These are phyloP conservation scores for Bilobella aurantiaca DNA, from an alignment of 1,140 invertebrate genomes.

Conservation along the genomic window DNA sequence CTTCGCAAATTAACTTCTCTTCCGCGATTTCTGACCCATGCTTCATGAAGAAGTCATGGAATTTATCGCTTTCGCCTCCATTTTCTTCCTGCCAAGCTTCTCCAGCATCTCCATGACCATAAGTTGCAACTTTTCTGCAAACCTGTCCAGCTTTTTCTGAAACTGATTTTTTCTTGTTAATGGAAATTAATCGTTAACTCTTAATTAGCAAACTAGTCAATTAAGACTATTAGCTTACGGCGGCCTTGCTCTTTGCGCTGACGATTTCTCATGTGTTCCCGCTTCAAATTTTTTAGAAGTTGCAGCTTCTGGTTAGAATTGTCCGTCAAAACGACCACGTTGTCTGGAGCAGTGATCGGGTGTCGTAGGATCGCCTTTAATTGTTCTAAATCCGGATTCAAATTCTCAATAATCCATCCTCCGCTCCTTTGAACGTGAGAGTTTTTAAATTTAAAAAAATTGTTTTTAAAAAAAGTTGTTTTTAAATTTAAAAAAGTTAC, in stretches of 20 bases:
- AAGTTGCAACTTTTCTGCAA: too few relatives aligned
- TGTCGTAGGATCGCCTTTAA: slow-evolving; percentile 22
- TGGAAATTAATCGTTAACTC: too few relatives aligned
- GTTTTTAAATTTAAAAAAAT: neutral
- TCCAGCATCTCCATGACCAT: too few relatives aligned
- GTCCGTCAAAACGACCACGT: slow-evolving; percentile 25
- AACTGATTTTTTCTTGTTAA: too few relatives aligned
- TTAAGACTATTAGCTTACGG: too few relatives aligned
- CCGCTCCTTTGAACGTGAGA: slow-evolving; percentile 7
- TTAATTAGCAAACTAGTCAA: too few relatives aligned
- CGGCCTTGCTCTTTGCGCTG: neutral
- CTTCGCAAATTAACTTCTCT: neutral
- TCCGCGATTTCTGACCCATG: neutral
- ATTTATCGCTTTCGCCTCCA: too few relatives aligned
- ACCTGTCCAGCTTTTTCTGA: too few relatives aligned
- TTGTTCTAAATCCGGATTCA: slow-evolving; percentile 22
- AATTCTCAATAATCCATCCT: slow-evolving; percentile 30
- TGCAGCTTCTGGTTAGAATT: neutral
- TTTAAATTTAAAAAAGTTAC: slow-evolving; percentile 2
- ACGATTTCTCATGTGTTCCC: neutral
- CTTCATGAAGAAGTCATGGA: too few relatives aligned
- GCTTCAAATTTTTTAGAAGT: neutral
- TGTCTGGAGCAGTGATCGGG: slow-evolving; percentile 21
- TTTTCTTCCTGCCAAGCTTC: too few relatives aligned
- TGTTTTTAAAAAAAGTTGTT: neutral